A percentile compares a stretch with the other conserved stretches of the same genome.
These are phyloP conservation scores for Eubucco bourcierii DNA, from an alignment of 2,113 vertebrate species.

Conservation along the genomic window DNA sequence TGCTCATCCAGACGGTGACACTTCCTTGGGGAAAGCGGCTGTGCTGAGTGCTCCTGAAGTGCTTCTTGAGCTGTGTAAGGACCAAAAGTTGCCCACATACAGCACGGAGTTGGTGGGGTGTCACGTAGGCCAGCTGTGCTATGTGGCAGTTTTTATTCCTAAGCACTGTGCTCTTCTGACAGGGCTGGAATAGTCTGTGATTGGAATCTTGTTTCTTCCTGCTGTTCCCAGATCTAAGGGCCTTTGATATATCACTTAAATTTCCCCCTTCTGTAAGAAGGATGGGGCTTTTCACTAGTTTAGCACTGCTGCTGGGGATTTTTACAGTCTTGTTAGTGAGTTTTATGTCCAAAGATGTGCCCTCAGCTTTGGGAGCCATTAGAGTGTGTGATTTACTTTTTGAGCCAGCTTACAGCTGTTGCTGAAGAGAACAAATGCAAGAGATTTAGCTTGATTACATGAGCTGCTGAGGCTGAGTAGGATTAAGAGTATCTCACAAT, in stretches of 20 bases:
- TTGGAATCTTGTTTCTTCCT: neutral
- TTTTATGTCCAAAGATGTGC: conserved; percentile 33
- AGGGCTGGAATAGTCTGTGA: neutral
- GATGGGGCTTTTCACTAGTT: neutral
- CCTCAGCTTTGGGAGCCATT: neutral
- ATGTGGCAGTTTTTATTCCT: neutral
- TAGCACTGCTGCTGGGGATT: neutral
- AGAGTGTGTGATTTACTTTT: neutral
- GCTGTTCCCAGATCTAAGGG: neutral
- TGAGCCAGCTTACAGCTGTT: neutral
- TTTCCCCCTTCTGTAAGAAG: neutral
- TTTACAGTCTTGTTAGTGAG: conserved; percentile 32
- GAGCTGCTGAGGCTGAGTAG: neutral
- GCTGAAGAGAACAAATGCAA: neutral
- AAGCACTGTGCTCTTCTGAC: neutral
- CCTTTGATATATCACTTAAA: conserved; percentile 6
- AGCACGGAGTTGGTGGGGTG: neutral
- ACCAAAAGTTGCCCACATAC: neutral
- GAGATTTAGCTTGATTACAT: neutral
- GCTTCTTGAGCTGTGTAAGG: too few relatives aligned
- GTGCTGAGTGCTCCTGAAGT: neutral
- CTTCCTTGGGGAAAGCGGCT: neutral
- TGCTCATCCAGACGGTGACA: neutral
- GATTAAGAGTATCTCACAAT: neutral
- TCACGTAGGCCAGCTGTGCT: neutral